Evolutionary conservation across 2,797 vertebrate genomes (phyloP), one percentile per base, ranked within the genome.

Genomic region (Borostomias antarcticus): DNA sequence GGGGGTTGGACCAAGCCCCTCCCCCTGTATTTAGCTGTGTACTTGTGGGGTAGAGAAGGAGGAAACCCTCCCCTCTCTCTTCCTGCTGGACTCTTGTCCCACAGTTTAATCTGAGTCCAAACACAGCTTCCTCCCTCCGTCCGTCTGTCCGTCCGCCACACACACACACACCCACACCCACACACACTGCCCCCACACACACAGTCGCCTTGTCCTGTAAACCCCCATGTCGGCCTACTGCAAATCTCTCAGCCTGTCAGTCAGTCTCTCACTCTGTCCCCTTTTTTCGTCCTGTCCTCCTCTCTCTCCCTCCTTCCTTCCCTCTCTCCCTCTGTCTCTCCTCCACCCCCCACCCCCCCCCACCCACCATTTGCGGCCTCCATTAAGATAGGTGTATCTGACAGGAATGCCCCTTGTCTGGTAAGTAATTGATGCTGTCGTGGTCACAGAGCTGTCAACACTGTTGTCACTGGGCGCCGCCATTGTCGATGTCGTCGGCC

Each of bases 91-190:
- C 74, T 74, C 74, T 74, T 23, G 80, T 87, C 82, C 84, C 80
- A 84, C 82, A 78, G 82, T 86, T 89, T 88, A 89, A 89, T 91
- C 89, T 86, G 66, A 82, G 83, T 82, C 85, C 82, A 89, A 91
- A 89, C 87, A 87, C 81, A 79, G 78, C 82, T 90, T 92, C 89
- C 90, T 91, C 69, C 62, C 0, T 63, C 19, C 28, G 52, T 48
- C 56, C 56, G 26, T 10, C 13, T 48, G 17, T 2, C 59, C 72
- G 82, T 89, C 87, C 88, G 80, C 74, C 70, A 47, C 50, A 37
- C 61, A 80, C 79, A 80, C 66, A 40, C 50, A 48, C 40, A 50
- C 40, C 26, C 50, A 51, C 47, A 64, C 30, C 23, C 51, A 17
- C 28, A 40, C 35, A 15, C 52, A 6, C 45, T 19, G 37, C 15